These are phyloP conservation scores for Platorchestia sp. DNA, from an alignment of 1,140 invertebrate species.

Conservation along the genomic window DNA sequence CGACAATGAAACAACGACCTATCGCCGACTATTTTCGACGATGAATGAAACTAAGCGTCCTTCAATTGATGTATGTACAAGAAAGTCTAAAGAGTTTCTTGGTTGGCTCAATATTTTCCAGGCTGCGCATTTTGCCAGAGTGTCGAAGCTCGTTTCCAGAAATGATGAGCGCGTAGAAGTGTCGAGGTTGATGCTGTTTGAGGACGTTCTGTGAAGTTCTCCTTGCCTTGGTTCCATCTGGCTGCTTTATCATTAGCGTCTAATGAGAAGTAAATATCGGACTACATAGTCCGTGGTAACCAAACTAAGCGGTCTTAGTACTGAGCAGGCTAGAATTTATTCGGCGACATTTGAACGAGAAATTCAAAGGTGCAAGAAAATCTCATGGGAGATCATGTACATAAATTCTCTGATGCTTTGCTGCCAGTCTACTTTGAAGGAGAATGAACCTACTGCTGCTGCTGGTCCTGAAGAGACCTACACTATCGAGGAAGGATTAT, in stretches of 20 bases:
- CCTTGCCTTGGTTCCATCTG: neutral
- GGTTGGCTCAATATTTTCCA: neutral
- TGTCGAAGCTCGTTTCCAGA: neutral
- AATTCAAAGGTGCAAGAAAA: neutral
- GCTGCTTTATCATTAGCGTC: neutral
- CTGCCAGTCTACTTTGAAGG: too few species aligned
- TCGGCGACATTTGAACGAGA: neutral
- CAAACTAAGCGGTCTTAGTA: neutral
- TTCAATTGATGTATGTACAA: too few species aligned
- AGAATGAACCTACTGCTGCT: too few species aligned
- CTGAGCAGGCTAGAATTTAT: neutral
- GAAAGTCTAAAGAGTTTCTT: neutral
- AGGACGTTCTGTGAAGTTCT: neutral
- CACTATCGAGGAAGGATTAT: too few species aligned
- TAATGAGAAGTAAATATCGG: neutral
- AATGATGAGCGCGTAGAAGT: neutral
- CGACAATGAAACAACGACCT: too few species aligned
- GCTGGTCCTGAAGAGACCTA: neutral
- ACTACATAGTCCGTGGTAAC: neutral
- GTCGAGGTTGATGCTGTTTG: neutral
- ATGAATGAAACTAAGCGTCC: too few species aligned
- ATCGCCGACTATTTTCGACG: too few species aligned
- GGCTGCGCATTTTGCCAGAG: neutral
- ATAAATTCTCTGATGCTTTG: neutral
- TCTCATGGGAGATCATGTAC: neutral